Evolutionary conservation across 2,113 vertebrate genomes (phyloP).

Genomic region (Abramis brama): DNA sequence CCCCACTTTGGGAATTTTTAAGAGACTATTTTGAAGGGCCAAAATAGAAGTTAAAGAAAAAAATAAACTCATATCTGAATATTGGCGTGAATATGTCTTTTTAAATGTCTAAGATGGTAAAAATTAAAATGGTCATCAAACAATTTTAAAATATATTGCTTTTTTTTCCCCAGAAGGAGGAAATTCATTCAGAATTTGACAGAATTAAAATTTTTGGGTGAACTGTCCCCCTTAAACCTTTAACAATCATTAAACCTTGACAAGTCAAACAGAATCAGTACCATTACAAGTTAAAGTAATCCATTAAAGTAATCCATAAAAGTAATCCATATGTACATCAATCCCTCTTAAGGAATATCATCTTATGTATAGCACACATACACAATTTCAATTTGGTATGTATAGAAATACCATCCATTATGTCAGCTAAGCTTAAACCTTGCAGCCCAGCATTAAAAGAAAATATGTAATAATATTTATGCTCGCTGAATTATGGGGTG

Average conservation of each 20-base stretch:
- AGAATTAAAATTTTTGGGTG: neutral
- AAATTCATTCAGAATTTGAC: neutral
- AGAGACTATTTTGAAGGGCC: neutral
- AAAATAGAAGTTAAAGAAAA: neutral
- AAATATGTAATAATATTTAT: slow-evolving; percentile 35
- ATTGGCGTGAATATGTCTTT: neutral
- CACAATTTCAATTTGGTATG: neutral
- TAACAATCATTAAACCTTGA: neutral
- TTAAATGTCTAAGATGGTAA: neutral
- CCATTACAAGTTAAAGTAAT: neutral
- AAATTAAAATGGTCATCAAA: too few species aligned
- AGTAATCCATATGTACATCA: neutral
- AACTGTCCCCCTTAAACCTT: neutral
- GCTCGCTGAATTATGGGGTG: neutral
- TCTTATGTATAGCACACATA: too few species aligned
- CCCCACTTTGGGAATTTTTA: neutral
- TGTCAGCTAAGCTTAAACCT: neutral
- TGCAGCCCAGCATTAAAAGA: neutral
- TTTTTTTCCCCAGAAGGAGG: too few species aligned
- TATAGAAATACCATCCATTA: neutral
- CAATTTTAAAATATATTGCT: too few species aligned
- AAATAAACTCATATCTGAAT: neutral
- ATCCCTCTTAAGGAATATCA: neutral
- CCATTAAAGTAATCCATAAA: neutral
- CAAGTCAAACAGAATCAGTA: neutral